Evolutionary conservation across 2,888 invertebrate genomes (phyloP), one percentile per base, ranked within the genome.

Genomic region (Limnephilus marmoratus): DNA sequence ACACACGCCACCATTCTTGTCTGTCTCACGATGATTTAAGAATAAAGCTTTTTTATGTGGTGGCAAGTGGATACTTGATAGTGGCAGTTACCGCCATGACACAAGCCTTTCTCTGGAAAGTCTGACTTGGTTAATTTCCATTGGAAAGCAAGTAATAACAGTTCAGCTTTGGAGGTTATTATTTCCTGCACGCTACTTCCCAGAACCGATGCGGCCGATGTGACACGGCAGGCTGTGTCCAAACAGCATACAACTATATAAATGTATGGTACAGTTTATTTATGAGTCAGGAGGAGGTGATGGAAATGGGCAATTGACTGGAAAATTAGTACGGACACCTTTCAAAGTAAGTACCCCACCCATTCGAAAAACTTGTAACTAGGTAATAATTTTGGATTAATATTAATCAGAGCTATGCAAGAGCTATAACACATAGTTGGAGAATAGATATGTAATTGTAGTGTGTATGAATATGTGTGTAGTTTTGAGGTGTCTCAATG

Each of bases 151-250:
- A 90, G 83, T 83, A 91, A 90, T 68, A 68, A 41, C 49, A 85
- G 81, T 85, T 83, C 68, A 68, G 41, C 49, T 24, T 89, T 85
- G 11, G n/a, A 45, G 91, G 90, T 83, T 90, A 91, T 90, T 88
- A 88, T 91, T 91, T 91, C 68, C 80, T 34, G 81, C 91, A 91
- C 91, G 91, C 91, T 90, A 91, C 90, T 91, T 90, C 91, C n/a
- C 80, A 80, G 91, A 91, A 91, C 41, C 41, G 34, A 90, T 68
- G 41, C 37, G 34, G 91, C 41, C 82, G 91, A 45, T 53, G 85
- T 81, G 91, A 88, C 81, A 81, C 29, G 41, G 49, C 81, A 68
- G 68, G n/a, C 68, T 68, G 24, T n/a, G 9, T n/a, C 68, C 68
- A 68, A n/a, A n/a, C 24, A 24, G n/a, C n/a, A 68, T 68, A 68